Evolutionary conservation across 2,888 invertebrate genomes (phyloP).

Genomic region (Nudaria mundana): DNA sequence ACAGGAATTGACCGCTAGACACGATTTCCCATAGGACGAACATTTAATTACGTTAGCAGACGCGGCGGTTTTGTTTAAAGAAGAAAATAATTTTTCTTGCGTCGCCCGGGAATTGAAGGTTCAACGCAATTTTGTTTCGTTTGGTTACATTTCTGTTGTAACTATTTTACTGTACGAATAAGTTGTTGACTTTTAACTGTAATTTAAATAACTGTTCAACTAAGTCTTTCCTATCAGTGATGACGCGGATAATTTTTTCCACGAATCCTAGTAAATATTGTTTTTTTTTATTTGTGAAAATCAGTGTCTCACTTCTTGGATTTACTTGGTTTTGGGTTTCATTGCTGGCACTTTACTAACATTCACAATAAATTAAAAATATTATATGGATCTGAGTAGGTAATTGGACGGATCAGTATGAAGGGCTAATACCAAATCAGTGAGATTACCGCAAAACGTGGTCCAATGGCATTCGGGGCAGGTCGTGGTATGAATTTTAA

Average conservation of each 20-base stretch:
- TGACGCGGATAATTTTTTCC: no score
- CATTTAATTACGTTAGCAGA: slow-evolving; percentile 33
- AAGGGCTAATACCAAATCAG: slow-evolving; percentile 24
- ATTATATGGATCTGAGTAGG: no score
- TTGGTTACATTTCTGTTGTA: neutral
- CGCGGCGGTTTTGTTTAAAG: slow-evolving; percentile 32
- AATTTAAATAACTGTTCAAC: neutral
- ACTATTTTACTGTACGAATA: slow-evolving; percentile 1
- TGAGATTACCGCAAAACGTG: slow-evolving; percentile 22
- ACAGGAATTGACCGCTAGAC: slow-evolving; percentile 26
- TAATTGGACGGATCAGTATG: slow-evolving; percentile 12
- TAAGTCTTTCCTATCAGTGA: no score
- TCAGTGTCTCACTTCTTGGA: no score
- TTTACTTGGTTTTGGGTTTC: no score
- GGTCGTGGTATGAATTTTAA: slow-evolving; percentile 31
- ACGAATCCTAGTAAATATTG: no score
- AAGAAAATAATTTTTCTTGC: slow-evolving; percentile 33
- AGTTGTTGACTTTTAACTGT: neutral
- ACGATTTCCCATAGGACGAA: slow-evolving; percentile 32
- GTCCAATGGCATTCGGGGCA: slow-evolving; percentile 11
- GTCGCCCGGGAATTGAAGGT: slow-evolving; percentile 10
- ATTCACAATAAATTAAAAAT: no score
- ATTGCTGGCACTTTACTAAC: no score
- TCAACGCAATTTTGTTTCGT: slow-evolving; percentile 14
- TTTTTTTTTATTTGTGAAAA: no score